A percentile compares a stretch with the other conserved stretches of the same genome.
phyloP scores from a whole-genome alignment of 2,888 invertebrate species.

The Sinodicranocentrus sp. region DNA sequence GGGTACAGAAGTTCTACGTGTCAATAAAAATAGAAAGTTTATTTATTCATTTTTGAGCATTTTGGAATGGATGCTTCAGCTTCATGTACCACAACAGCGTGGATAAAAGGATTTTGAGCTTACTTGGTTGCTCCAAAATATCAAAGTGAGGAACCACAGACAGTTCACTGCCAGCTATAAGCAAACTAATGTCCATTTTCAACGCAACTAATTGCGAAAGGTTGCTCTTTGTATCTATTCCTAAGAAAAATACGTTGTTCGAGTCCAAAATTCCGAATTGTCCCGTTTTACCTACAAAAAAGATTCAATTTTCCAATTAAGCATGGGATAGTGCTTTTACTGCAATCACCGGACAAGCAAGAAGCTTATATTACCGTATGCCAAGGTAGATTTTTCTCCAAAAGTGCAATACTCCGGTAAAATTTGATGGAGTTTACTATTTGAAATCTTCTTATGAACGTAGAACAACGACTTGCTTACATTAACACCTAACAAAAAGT shows the following conservation, averaged over 20 bases:
- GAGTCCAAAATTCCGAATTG: conserved; percentile 67
- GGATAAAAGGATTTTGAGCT: background rate
- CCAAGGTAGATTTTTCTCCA: conserved; percentile 55
- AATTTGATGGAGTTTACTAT: conserved; percentile 36
- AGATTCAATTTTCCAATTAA: no score
- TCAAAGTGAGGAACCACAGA: conserved; percentile 65
- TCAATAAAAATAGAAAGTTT: no score
- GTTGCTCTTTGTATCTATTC: conserved; percentile 68
- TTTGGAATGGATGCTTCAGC: no score
- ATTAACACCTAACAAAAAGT: background rate
- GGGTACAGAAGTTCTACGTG: conserved; percentile 73
- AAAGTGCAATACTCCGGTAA: conserved; percentile 53
- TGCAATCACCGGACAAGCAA: no score
- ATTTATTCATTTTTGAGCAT: no score
- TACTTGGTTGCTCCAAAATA: conserved; percentile 38
- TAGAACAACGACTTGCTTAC: conserved; percentile 67
- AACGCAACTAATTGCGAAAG: conserved; percentile 63
- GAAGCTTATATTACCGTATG: conserved; percentile 58
- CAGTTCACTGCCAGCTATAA: conserved; percentile 40
- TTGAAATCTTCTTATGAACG: conserved; percentile 65
- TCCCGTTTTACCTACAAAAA: conserved; percentile 61
- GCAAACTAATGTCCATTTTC: conserved; percentile 68
- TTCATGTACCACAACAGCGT: no score
- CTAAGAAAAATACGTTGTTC: conserved; percentile 69
- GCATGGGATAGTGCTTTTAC: no score